Evolutionary conservation across 2,113 vertebrate species (phyloP).

Genomic region (Toxostoma redivivum): DNA sequence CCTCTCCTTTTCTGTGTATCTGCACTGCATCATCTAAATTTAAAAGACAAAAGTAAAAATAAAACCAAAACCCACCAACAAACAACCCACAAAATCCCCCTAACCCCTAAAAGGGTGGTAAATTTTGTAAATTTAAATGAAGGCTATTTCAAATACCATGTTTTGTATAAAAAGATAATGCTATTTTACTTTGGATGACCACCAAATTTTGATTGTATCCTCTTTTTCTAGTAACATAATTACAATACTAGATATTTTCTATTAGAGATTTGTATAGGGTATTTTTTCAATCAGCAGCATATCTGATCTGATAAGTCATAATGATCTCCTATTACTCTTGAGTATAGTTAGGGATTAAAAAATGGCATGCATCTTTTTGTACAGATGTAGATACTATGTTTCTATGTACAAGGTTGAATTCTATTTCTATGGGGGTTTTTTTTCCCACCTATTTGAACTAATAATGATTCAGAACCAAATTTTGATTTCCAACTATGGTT

Average conservation of each 20-base stretch:
- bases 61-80: rapidly evolving
- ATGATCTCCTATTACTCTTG: not conserved
- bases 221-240: not conserved
- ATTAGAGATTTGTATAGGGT: not conserved
- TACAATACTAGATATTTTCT: not conserved
- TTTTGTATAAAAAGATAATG: not conserved
- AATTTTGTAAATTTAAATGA: not conserved
- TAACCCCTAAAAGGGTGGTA: not conserved
- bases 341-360: not conserved
- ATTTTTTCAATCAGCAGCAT: not conserved
- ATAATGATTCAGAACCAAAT: not conserved
- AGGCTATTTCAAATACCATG: not conserved
- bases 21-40: not conserved
- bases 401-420: not conserved
- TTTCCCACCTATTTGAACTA: not conserved
- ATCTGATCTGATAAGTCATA: not conserved
- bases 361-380: not conserved
- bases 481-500: not conserved
- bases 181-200: not conserved
- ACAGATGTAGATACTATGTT: not conserved
- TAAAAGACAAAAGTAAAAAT: not conserved
- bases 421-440: rapidly evolving
- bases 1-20: not conserved
- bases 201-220: not conserved
- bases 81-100: rapidly evolving